Evolutionary conservation across 2,888 invertebrate genomes (phyloP), one percentile per base, ranked within the genome.

Genomic region (Cyrtodaria siliqua): DNA sequence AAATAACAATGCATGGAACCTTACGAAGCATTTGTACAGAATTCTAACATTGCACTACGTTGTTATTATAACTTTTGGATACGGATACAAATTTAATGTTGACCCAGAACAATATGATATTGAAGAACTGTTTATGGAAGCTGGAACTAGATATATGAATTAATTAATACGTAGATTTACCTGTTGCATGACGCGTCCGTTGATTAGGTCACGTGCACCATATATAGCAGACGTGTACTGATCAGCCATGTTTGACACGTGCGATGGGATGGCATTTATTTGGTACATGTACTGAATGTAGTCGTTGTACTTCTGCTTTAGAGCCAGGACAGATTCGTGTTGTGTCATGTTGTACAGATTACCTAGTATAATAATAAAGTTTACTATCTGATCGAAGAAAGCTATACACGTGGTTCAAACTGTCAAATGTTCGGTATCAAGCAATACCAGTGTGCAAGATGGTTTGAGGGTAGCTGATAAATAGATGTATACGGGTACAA

Each of bases 211-310:
- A 27, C 69, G 59, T 20, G 69, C 64, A 26, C 71, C 71, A 69
- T 79, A 79, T 23, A 79, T 71, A 14, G 74, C 63, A n/a, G 77
- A 74, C n/a, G 72, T 79, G 57, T 79, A 83, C 33, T 61, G 47
- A 52, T 77, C 56, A 20, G 79, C 74, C 42, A 75, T 67, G 18
- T 63, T 69, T n/a, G 60, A 42, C 2, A 33, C 12, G 33, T 33
- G 33, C 12, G 61, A 16, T n/a, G 29, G 44, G 23, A 26, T 33
- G 33, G 38, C 20, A 38, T 57, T 40, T 1, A 64, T 52, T 44
- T 73, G 27, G 24, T 40, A 29, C 23, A 73, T 73, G 42, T 67
- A 57, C 24, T 73, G 38, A 4, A 47, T 38, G 33, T 73, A 67
- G 16, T 26, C 18, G 47, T 47, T 50, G 56, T 66, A 50, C 12